These are phyloP conservation scores for Drosophila pseudoobscura DNA, from an alignment of 1,140 invertebrate species.

Conservation along the genomic window DNA sequence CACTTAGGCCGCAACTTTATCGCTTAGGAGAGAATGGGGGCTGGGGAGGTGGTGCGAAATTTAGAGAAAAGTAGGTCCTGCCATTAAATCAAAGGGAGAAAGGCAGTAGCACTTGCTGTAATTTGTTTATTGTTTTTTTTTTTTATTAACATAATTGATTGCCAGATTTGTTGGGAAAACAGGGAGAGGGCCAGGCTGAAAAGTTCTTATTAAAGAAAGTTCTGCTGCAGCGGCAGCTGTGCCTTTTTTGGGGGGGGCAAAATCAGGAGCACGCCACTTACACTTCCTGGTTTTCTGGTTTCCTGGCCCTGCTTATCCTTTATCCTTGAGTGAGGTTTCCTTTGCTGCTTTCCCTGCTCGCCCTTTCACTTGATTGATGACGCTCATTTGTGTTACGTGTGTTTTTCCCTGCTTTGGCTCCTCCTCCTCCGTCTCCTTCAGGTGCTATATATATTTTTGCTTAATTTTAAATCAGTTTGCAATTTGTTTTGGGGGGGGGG, in stretches of 20 bases:
- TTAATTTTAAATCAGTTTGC: conserved; percentile 82
- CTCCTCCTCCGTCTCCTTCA: not conserved
- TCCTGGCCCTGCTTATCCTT: conserved; percentile 58
- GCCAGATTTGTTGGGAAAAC: conserved; percentile 31
- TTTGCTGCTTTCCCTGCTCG: not conserved
- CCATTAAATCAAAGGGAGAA: conserved; percentile 44
- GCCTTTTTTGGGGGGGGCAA: conserved; percentile 9
- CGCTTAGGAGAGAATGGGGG: conserved; percentile 41
- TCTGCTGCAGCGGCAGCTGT: conserved; percentile 40
- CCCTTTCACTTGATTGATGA: conserved; percentile 69
- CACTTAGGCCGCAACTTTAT: conserved; percentile 74
- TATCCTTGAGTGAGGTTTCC: conserved; percentile 35
- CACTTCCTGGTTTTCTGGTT: conserved; percentile 37
- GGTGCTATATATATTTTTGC: conserved; percentile 67
- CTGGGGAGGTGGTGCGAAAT: not conserved
- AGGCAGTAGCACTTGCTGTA: conserved; percentile 10
- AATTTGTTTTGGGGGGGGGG: conserved; percentile 58
- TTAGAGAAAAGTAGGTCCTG: conserved; percentile 31
- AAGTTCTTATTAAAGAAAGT: conserved; percentile 65
- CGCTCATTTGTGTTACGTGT: conserved; percentile 69
- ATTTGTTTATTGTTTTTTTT: conserved; percentile 71
- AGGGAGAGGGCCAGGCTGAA: not conserved
- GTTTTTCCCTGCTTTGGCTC: conserved; percentile 7
- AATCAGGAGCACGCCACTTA: conserved; percentile 49
- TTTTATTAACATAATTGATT: conserved; percentile 80